Evolutionary conservation across 2,113 vertebrate genomes (phyloP), one percentile per base, ranked within the genome.

Genomic region (Silurus asotus): DNA sequence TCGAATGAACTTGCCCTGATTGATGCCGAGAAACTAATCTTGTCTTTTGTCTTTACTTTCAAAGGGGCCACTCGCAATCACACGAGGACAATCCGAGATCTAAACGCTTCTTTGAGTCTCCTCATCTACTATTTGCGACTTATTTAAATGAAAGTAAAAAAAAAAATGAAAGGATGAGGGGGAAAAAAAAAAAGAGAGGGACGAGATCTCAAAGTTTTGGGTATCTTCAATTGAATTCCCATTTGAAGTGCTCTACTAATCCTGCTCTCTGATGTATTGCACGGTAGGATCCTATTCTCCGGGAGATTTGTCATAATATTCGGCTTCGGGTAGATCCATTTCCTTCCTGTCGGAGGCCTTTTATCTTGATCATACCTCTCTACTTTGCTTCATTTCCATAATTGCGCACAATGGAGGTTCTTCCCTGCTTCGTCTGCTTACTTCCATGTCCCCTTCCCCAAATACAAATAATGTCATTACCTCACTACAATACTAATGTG

Each of bases 231-330:
- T 91, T 83, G 87, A 89, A 90, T 89, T 88, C 85, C 69, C 83
- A 88, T 88, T 89, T 88, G 87, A 90, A 89, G 89, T 89, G 81
- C 87, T 89, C 87, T 84, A 88, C 88, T 89, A 90, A 91, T 91
- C 87, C 88, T 75, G 45, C 84, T 65, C 84, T 90, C 84, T 88
- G 87, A 89, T 90, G 90, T 89, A 91, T 91, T 88, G 87, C 88
- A 82, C 78, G 80, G 89, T 90, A 89, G 77, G 88, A 79, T 88
- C 82, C 87, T 82, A 89, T 90, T 86, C 86, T 86, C 81, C 83
- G 72, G 88, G 77, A 89, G 86, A 90, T 91, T 90, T 90, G 87
- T 90, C 90, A 91, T 88, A 91, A 90, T 91, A 90, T 82, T 80
- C 49, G 61, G 84, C 72, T 79, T 79, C 74, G 53, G 85, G 83